These are phyloP conservation scores for Melinopterus prodromus DNA, from an alignment of 2,888 invertebrate genomes.

Conservation along the genomic window DNA sequence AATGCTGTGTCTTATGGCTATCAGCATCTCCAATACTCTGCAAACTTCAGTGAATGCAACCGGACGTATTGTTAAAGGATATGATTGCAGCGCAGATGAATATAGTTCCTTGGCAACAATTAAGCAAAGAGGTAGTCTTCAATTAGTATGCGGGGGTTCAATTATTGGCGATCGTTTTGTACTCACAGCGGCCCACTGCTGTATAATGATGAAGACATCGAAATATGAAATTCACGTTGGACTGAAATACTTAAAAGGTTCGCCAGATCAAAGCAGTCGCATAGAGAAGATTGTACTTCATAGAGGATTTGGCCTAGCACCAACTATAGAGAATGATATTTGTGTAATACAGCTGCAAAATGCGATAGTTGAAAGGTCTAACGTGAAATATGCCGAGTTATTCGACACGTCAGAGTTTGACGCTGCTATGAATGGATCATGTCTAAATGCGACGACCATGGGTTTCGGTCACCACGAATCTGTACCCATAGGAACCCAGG, in stretches of 20 bases:
- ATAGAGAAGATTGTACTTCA: not conserved
- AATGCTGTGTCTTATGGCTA: too few relatives aligned
- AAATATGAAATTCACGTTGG: not conserved
- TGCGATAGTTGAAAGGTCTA: not conserved
- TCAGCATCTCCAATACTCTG: too few relatives aligned
- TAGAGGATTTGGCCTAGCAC: not conserved
- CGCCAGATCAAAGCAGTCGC: not conserved
- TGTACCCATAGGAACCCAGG: not conserved
- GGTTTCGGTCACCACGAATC: not conserved
- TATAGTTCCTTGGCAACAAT: not conserved
- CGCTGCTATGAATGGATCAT: not conserved
- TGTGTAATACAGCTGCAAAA: not conserved
- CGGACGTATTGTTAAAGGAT: not conserved
- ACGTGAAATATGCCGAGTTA: not conserved
- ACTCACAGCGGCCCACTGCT: not conserved
- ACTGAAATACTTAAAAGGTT: not conserved
- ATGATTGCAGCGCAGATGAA: not conserved
- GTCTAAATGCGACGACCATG: not conserved
- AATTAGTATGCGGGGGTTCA: not conserved
- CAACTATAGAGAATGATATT: not conserved
- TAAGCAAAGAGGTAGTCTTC: not conserved
- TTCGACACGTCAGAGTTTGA: not conserved
- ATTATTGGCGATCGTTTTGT: not conserved
- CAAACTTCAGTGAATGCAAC: not conserved
- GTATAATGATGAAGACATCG: not conserved